Evolutionary conservation across 2,113 vertebrate genomes (phyloP), one percentile per base, ranked within the genome.

Genomic region (Clarias gariepinus): DNA sequence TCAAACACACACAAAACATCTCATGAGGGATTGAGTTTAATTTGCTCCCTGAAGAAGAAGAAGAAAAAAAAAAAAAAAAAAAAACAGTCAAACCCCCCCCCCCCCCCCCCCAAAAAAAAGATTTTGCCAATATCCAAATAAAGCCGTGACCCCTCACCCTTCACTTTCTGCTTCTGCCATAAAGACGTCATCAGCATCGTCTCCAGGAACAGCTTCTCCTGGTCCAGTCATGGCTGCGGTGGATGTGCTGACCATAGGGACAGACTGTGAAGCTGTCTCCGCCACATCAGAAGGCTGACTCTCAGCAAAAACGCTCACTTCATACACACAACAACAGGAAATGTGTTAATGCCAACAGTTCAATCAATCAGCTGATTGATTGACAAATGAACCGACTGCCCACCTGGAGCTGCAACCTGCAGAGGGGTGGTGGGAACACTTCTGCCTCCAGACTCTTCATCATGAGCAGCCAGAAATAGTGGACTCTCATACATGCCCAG

Each of bases 401-500:
- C 87, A 99, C 98, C 98, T 82, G 98, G 98, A 85, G 98, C 97
- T 85, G 98, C 97, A 55, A 98, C 96, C 89, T 99, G 98, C 23
- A 99, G 90, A 0, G 98, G 98, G 3, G 98, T 99, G 23, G 98
- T 99, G 73, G 98, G 98, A 80, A 99, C 98, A 0, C 98, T 99
- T 15, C 98, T 95, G 63, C 98, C 98, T 83, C 98, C 98, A 0
- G 98, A 98, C 25, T 99, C 98, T 85, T 99, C 98, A 92, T 99
- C 98, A 0, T 99, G 97, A 88, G 95, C 91, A 61, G 97, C 96
- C 87, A 99, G 95, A 91, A 98, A 99, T 0, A 99, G 95, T 13
- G 98, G 98, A 12, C 97, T 97, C 93, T 99, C 98, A 33, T 99
- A 99, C 97, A 99, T 99, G 58, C 98, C 98, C 90, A 99, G 93